phyloP scores from a whole-genome alignment of 2,888 invertebrate genomes.

The Brachyopa scutellaris region DNA sequence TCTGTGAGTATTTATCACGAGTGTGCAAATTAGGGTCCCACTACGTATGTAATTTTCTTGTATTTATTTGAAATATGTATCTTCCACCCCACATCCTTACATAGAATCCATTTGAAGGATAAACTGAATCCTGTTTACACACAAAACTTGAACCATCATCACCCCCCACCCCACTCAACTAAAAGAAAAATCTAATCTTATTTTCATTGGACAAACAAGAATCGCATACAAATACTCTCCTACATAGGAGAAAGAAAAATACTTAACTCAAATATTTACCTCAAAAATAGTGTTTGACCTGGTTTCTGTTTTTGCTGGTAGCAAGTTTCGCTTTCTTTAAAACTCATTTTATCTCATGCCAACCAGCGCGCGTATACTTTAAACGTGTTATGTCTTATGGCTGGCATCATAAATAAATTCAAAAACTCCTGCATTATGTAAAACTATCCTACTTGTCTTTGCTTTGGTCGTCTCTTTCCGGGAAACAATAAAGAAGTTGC shows the following conservation, averaged over 20 bases:
- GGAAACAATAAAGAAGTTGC: background rate
- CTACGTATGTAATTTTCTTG: too few species aligned
- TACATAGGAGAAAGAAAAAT: background rate
- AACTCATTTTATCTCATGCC: background rate
- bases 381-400: background rate
- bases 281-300: constrained; percentile 33
- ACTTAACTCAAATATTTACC: constrained; percentile 16
- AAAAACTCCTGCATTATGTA: constrained; percentile 6
- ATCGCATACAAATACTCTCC: background rate
- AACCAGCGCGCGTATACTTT: background rate
- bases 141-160: background rate
- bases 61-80: background rate
- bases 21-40: background rate
- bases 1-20: background rate
- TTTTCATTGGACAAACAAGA: constrained; percentile 5
- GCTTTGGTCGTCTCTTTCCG: background rate
- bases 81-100: background rate
- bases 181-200: background rate
- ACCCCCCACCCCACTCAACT: background rate
- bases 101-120: background rate
- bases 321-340: constrained; percentile 5
- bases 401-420: constrained; percentile 16
- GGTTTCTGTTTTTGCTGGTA: constrained; percentile 11
- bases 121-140: background rate
- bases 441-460: too few species aligned